Percentiles rank a stretch among this genome's conserved stretches.
Conservation (phyloP, 2,888 invertebrate genomes). For the Campoplex nolae region DNA sequence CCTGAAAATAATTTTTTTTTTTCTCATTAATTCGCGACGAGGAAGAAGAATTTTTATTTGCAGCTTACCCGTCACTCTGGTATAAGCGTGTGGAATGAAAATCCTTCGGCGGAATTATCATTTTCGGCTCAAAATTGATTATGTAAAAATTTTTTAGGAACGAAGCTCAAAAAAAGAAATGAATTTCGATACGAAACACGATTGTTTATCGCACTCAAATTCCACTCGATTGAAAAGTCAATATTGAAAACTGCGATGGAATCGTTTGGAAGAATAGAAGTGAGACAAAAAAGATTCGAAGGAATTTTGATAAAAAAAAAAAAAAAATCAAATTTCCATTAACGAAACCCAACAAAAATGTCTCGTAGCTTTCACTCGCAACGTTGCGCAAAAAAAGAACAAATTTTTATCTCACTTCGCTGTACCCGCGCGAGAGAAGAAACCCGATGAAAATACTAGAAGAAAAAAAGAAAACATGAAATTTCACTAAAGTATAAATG, state of each 20-base stretch:
- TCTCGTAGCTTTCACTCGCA: background rate
- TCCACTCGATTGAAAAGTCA: background rate
- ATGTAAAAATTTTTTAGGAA: background rate
- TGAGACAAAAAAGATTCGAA: background rate
- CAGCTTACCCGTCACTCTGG: background rate
- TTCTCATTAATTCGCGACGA: background rate
- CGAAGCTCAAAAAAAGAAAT: background rate
- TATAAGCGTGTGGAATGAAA: background rate
- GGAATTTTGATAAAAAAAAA: background rate
- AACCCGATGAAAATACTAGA: background rate
- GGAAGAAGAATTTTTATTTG: background rate
- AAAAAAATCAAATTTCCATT: background rate
- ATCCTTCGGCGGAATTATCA: background rate
- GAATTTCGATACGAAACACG: background rate
- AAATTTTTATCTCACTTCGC: background rate
- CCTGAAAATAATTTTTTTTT: background rate
- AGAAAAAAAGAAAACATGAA: conserved; percentile 5
- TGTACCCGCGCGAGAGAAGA: background rate
- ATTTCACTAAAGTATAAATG: conserved; percentile 9
- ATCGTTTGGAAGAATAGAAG: background rate
- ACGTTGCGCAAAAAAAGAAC: background rate
- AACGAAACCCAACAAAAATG: background rate
- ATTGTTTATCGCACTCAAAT: background rate
- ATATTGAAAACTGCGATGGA: background rate
- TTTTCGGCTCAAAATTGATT: background rate